These are phyloP conservation scores for Ahaetulla prasina DNA, from an alignment of 2,113 vertebrate species.

Conservation along the genomic window DNA sequence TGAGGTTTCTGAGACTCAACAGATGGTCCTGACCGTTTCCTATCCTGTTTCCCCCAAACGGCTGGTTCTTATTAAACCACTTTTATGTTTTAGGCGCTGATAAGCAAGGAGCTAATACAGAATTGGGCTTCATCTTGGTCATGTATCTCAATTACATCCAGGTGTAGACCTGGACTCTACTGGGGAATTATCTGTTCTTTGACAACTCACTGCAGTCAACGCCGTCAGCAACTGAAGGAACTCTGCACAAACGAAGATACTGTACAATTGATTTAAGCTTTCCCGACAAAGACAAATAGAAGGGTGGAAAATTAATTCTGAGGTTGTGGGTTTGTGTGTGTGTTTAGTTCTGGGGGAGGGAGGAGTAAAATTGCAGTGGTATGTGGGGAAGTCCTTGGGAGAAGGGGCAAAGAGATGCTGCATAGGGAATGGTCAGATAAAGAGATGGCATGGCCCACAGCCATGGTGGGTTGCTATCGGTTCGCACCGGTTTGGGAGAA, in stretches of 20 bases:
- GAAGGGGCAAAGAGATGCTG: too few relatives aligned
- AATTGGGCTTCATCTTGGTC: not conserved
- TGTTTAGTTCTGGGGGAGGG: not conserved
- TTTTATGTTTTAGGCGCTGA: not conserved
- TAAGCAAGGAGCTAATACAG: not conserved
- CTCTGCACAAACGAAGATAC: slow-evolving; percentile 4
- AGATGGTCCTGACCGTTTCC: not conserved
- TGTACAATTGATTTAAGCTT: slow-evolving; percentile 16
- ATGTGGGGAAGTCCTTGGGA: too few relatives aligned
- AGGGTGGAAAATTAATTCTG: not conserved
- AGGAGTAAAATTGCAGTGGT: not conserved
- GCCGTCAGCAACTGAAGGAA: not conserved
- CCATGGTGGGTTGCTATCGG: too few relatives aligned
- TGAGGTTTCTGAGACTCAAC: not conserved
- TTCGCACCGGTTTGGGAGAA: too few relatives aligned
- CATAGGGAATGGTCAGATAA: too few relatives aligned
- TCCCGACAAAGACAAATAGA: not conserved
- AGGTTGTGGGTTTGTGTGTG: not conserved
- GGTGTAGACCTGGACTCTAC: not conserved
- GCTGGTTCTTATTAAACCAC: not conserved
- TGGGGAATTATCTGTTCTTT: not conserved
- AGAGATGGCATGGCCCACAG: too few relatives aligned
- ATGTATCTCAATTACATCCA: not conserved
- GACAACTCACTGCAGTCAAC: not conserved
- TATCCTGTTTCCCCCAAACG: not conserved